These are phyloP conservation scores for Ophion costatus DNA, from an alignment of 2,888 invertebrate species.

Conservation along the genomic window DNA sequence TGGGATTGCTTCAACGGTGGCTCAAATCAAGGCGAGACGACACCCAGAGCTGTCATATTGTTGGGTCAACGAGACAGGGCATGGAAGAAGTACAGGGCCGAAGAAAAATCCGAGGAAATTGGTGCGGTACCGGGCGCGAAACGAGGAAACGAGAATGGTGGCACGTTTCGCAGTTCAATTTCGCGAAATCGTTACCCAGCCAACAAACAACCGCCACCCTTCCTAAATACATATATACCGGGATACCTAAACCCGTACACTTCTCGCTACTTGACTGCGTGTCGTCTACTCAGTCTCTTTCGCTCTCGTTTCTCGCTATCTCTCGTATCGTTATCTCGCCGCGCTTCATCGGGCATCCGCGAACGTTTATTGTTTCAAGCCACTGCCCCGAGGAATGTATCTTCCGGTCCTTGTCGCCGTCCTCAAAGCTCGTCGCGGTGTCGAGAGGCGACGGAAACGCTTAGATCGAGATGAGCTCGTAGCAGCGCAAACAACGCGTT, in stretches of 20 bases:
- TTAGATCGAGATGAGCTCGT: conserved; percentile 37
- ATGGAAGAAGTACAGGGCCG: conserved; percentile 24
- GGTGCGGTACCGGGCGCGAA: conserved; percentile 55
- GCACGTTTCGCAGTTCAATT: conserved; percentile 70
- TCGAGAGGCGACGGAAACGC: conserved; percentile 31
- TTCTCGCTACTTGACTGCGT: conserved; percentile 46
- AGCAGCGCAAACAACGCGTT: conserved; percentile 36
- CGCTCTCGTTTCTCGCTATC: conserved; percentile 64
- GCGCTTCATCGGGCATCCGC: conserved; percentile 75
- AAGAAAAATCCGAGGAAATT: conserved; percentile 47
- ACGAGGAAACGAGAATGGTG: conserved; percentile 60
- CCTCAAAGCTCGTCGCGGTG: conserved; percentile 34
- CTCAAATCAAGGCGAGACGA: conserved; percentile 43
- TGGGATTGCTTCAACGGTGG: conserved; percentile 16
- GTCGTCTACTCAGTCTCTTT: conserved; percentile 56
- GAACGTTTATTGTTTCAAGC: conserved; percentile 78
- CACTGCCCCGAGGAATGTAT: conserved; percentile 73
- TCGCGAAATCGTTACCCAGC: conserved; percentile 72
- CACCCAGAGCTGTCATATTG: conserved; percentile 39
- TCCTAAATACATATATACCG: conserved; percentile 28
- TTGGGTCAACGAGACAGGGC: conserved; percentile 25
- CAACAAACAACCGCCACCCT: conserved; percentile 74
- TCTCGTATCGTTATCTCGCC: conserved; percentile 75
- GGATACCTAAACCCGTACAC: conserved; percentile 48
- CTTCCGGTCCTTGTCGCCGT: conserved; percentile 69